A percentile compares a stretch with the other conserved stretches of the same genome.
Evolutionary conservation across 2,888 invertebrate genomes (phyloP).

Genomic region (Magallana nippona): DNA sequence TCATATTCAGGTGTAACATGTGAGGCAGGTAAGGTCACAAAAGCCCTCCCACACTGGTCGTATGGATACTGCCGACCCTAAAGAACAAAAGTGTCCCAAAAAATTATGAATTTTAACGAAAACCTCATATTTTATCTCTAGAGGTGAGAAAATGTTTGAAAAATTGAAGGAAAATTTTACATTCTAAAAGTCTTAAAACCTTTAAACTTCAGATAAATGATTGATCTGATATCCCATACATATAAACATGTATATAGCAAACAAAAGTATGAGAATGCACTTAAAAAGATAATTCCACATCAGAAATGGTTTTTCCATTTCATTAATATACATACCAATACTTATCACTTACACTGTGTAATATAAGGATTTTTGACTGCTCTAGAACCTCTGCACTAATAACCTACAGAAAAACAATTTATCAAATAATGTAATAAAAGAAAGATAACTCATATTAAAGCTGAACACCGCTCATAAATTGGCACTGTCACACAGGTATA

Average conservation of each 20-base stretch:
- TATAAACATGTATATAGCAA: too few species aligned
- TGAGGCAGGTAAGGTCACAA: conserved; percentile 72
- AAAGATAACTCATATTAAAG: background rate
- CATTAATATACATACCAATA: background rate
- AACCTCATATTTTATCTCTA: background rate
- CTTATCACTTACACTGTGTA: conserved; percentile 79
- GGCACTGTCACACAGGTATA: too few species aligned
- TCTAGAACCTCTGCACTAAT: conserved; percentile 79
- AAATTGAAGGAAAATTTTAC: too few species aligned
- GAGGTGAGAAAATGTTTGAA: too few species aligned
- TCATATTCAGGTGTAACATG: conserved; percentile 62
- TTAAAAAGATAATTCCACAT: too few species aligned
- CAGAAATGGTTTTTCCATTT: too few species aligned
- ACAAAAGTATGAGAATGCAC: too few species aligned
- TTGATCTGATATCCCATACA: too few species aligned
- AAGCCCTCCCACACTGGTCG: conserved; percentile 75
- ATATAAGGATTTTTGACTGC: conserved; percentile 78
- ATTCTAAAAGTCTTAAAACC: too few species aligned
- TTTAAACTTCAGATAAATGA: too few species aligned
- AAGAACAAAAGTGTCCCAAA: background rate
- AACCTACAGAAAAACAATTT: conserved; percentile 72
- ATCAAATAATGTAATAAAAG: background rate
- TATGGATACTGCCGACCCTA: conserved; percentile 76
- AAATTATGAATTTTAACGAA: background rate
- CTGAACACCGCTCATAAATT: too few species aligned